Evolutionary conservation across 2,888 invertebrate species (phyloP), one percentile per base, ranked within the genome.

Genomic region (Drosophila siamana): DNA sequence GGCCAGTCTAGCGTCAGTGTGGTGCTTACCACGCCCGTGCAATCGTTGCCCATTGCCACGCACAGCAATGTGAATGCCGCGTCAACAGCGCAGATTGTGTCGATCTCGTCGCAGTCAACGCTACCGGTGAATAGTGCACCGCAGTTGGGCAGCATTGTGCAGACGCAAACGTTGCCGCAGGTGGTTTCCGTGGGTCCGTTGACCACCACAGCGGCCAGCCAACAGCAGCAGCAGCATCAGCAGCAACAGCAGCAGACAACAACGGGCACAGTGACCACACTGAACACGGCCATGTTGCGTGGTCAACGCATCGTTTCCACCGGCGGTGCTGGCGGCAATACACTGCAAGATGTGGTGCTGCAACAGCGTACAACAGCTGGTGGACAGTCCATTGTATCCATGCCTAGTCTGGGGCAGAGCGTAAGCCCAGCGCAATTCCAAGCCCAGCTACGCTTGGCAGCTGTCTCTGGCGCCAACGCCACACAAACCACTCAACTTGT

Each of bases 131-230:
- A 88, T 26, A 84, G 87, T 2, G 79, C 92, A 0, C 89, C 89
- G 13, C 89, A 89, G 11, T 80, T 90, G 65, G 89, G 89, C 15
- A 90, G 91, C 52, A 85, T 92, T 54, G 92, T 92, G 3, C 92
- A 92, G 59, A 92, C 92, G 0, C 85, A 92, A 47, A 79, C 90
- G 59, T 51, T 91, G 59, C 91, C 92, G 0, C 92, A 92, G 73
- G 92, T 93, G 30, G 92, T 93, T 1, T 91, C 92, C 13, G 91
- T 93, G 43, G 90, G 93, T 57, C 91, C 93, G 41, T 71, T 93
- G 62, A 89, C 93, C 82, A 89, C 93, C 74, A 86, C 92, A 41
- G 89, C 92, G 2, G 86, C 90, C 16, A 86, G 86, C 7, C 77
- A 91, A 60, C 90, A 89, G 43, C 88, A 76, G 43, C 80, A 80